Base-by-base conservation (phyloP, 2,888 invertebrate species). In the Phlogophora meticulosa region DNA sequence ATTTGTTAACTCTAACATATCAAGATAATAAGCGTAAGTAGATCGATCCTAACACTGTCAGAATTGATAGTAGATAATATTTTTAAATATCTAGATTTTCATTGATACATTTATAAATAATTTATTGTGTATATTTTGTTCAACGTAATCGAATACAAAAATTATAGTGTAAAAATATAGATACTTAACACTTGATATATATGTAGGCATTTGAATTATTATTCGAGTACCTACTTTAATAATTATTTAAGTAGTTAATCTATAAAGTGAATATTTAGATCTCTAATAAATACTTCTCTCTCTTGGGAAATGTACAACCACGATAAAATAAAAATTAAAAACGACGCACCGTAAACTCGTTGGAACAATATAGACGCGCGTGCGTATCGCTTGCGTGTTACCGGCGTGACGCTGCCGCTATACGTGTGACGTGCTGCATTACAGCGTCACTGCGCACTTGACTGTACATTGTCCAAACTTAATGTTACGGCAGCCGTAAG, bases 11-110 rank as follows among this genome's bases (percentile, higher is more conserved):
- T 90, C 92, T 94, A 93, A 89, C 88, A 92, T 94, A 94, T 92
- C 91, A 88, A 93, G 92, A 92, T 95, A 95, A 93, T 95, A 95
- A 95, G 95, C 95, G 95, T 95, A 95, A 92, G 92, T 91, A 90
- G 81, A 91, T 89, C 90, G 84, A 88, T 89, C 84, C 91, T 87
- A 89, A 91, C 88, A 76, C 81, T 82, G 87, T 91, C 85, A 87
- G 90, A 90, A 89, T 86, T 83, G 84, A 87, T 88, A 81, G 79
- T 28, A 28, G n/a, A n/a, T 72, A 67, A 75, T 74, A 81, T 75
- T 70, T 76, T 80, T 82, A 80, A 70, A 83, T 88, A 85, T 80
- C 78, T 77, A 83, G 77, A 83, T 82, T 83, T 83, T 85, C 84
- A 80, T 82, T 53, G 68, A 87, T 88, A 90, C 82, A 82, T 87